phyloP scores from a whole-genome alignment of 2,888 invertebrate species.

The Agriopis marginaria region DNA sequence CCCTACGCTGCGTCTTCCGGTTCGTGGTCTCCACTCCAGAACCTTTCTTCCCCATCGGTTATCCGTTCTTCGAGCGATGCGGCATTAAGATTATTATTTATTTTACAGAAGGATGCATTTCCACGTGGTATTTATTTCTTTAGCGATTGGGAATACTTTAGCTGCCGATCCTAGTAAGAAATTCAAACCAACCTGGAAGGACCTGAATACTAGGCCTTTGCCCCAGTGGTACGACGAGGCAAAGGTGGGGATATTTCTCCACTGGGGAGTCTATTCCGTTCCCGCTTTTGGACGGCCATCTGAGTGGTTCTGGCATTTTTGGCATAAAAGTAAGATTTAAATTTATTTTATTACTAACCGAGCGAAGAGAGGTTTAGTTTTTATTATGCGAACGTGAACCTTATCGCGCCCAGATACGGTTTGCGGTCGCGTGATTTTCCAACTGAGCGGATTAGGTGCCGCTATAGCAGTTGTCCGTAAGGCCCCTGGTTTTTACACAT shows the following conservation, averaged over 20 bases:
- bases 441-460: too few relatives aligned
- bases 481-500: too few relatives aligned
- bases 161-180: conserved; percentile 26
- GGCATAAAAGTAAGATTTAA: conserved; percentile 79
- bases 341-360: neutral
- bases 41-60: too few relatives aligned
- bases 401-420: too few relatives aligned
- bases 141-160: neutral
- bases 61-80: too few relatives aligned
- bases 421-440: too few relatives aligned
- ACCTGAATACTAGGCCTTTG: conserved; percentile 92
- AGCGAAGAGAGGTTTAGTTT: too few relatives aligned
- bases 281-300: conserved; percentile 90
- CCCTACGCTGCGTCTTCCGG: too few relatives aligned
- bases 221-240: conserved; percentile 96
- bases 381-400: too few relatives aligned
- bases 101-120: conserved; percentile 1
- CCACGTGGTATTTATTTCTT: neutral
- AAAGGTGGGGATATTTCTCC: conserved; percentile 96
- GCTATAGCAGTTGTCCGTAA: too few relatives aligned
- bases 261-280: conserved; percentile 97
- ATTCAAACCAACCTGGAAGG: conserved; percentile 92
- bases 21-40: too few relatives aligned
- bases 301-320: conserved; percentile 97
- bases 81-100: neutral